Evolutionary conservation across 2,888 invertebrate genomes (phyloP).

Genomic region (Malacosoma neustria): DNA sequence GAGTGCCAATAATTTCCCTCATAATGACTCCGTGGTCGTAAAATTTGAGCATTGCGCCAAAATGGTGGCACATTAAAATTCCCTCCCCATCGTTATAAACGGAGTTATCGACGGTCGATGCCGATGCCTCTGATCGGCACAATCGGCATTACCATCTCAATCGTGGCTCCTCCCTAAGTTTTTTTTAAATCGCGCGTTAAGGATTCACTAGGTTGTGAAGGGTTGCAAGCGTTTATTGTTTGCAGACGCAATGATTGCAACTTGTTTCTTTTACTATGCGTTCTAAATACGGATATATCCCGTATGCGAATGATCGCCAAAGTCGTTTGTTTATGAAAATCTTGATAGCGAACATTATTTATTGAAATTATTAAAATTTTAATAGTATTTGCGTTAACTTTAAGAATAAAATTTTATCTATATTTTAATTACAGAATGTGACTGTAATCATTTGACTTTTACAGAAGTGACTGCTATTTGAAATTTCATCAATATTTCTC

Average conservation of each 20-base stretch:
- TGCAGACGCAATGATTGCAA: neutral
- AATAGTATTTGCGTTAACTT: no score
- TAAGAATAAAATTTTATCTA: no score
- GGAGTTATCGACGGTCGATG: constrained; percentile 59
- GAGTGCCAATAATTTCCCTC: constrained; percentile 74
- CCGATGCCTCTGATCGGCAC: constrained; percentile 36
- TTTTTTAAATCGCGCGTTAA: constrained; percentile 74
- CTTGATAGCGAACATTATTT: no score
- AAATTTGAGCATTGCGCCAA: constrained; percentile 75
- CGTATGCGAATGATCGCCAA: no score
- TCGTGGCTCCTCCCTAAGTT: constrained; percentile 54
- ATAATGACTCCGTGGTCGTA: constrained; percentile 71
- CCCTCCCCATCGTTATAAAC: constrained; percentile 72
- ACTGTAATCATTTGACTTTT: no score
- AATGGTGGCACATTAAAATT: constrained; percentile 75
- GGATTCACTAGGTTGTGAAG: constrained; percentile 67
- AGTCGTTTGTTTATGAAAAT: no score
- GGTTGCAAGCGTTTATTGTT: constrained; percentile 31
- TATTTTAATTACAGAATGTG: no score
- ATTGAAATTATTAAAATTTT: no score
- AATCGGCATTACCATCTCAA: constrained; percentile 71
- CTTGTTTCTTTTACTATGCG: no score
- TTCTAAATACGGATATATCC: no score
- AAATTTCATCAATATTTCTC: no score
- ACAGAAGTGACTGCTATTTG: no score